These are phyloP conservation scores for Liparis tanakae DNA, from an alignment of 2,797 vertebrate genomes.

Conservation along the genomic window DNA sequence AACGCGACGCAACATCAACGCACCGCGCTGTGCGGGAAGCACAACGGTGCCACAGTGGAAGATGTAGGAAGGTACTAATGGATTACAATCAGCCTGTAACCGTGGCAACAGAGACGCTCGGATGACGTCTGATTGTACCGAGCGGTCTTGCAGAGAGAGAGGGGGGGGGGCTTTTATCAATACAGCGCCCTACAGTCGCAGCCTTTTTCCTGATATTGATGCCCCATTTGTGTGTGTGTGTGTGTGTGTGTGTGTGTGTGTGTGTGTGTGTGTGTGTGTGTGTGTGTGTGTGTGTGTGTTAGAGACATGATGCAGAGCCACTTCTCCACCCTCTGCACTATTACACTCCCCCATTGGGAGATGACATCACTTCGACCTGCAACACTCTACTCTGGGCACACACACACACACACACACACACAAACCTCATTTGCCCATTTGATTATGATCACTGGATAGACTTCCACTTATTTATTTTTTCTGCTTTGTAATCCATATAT, in stretches of 20 bases:
- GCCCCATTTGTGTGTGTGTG: slow-evolving; percentile 25
- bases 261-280: slow-evolving; percentile 14
- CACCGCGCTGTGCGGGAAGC: background rate
- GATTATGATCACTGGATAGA: background rate
- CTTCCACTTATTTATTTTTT: background rate
- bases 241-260: background rate
- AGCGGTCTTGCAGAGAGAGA: background rate
- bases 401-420: background rate
- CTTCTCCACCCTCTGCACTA: too few relatives aligned
- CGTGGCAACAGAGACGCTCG: slow-evolving; percentile 55
- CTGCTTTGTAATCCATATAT: background rate
- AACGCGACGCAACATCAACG: too few relatives aligned
- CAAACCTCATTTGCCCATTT: background rate
- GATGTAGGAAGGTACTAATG: slow-evolving; percentile 14
- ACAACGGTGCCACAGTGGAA: background rate
- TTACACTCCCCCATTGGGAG: too few relatives aligned
- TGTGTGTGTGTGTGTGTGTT: slow-evolving; percentile 8
- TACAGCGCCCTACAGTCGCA: slow-evolving; percentile 21
- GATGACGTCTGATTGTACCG: slow-evolving; percentile 40
- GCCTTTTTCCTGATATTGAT: slow-evolving; percentile 22
- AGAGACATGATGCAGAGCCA: too few relatives aligned
- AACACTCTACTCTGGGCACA: background rate
- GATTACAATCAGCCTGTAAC: slow-evolving; percentile 43
- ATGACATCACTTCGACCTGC: too few relatives aligned
- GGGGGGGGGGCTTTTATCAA: slow-evolving; percentile 48